These are phyloP conservation scores for rabbit (Oryctolagus cuniculus) DNA, from an alignment of 2,113 vertebrate genomes.

Conservation along the genomic window mOryCun1.1 NC_091438.1:60136001-60136500, in stretches of 20 bases:
- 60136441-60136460: neutral
- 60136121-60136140: conserved; percentile 67
- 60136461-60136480: neutral
- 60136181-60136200: conserved; percentile 30
- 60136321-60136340: neutral
- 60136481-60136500: neutral
- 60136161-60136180: conserved; percentile 33
- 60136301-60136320: neutral
- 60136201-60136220: neutral
- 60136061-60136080: conserved; percentile 94
- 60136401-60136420: neutral
- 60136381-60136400: neutral
- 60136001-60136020: conserved; percentile 89
- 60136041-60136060: conserved; percentile 97
- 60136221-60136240: neutral
- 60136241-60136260: neutral
- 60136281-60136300: conserved; percentile 3
- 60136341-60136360: neutral
- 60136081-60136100: conserved; percentile 87
- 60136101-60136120: conserved; percentile 72
- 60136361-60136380: rapidly evolving
- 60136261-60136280: neutral
- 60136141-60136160: conserved; percentile 68
- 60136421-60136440: neutral
- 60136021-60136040: conserved; percentile 92